Evolutionary conservation across 2,797 vertebrate species (phyloP).

Genomic region (Glossophaga mutica): DNA sequence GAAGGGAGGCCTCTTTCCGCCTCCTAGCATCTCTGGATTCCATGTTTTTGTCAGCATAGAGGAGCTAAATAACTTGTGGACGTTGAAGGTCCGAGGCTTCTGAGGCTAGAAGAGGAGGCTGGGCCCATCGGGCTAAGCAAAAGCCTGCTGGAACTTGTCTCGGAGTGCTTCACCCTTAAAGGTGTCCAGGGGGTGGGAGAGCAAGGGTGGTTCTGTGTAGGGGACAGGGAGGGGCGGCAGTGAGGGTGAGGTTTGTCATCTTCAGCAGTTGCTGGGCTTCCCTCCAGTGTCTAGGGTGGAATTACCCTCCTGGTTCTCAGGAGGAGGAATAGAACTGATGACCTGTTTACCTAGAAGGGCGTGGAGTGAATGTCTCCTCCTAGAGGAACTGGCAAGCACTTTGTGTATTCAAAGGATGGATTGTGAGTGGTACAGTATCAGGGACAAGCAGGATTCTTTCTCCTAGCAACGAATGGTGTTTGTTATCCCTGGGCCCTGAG

Average conservation of each 20-base stretch:
- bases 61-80: not conserved
- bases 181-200: not conserved
- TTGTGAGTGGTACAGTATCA: not conserved
- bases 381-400: not conserved
- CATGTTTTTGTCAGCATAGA: not conserved
- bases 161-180: not conserved
- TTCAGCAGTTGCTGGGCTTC: not conserved
- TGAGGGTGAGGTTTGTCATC: not conserved
- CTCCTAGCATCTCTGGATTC: not conserved
- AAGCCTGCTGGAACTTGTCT: not conserved
- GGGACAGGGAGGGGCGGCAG: not conserved
- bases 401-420: not conserved
- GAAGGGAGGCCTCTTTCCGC: not conserved
- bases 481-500: not conserved
- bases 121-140: not conserved
- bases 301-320: not conserved
- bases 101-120: not conserved
- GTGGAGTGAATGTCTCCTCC: not conserved
- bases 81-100: not conserved
- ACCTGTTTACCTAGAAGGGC: not conserved
- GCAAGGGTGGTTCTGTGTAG: not conserved
- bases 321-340: not conserved
- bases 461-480: not conserved
- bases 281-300: not conserved
- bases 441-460: not conserved